These are phyloP conservation scores for Drosophila ercepeae DNA, from an alignment of 1,140 invertebrate genomes.

Conservation along the genomic window DNA sequence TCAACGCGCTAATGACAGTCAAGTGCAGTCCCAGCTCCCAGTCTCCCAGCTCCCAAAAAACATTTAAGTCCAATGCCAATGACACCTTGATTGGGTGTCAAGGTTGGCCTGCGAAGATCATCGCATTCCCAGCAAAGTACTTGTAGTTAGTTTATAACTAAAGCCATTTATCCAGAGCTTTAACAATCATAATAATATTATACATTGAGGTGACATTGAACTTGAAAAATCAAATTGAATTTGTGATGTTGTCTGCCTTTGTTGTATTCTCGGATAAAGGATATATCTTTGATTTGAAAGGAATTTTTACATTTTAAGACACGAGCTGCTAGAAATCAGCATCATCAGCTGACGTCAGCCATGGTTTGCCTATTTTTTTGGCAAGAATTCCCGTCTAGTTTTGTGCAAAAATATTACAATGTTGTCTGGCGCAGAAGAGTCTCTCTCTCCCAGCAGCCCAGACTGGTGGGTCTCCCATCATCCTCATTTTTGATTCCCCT, in stretches of 20 bases:
- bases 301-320: not conserved
- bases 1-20: constrained; percentile 73
- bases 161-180: constrained; percentile 46
- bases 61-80: constrained; percentile 52
- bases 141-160: no score
- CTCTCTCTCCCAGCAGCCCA: not conserved
- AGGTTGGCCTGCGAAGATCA: constrained; percentile 56
- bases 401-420: constrained; percentile 55
- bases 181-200: constrained; percentile 47
- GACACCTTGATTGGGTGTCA: constrained; percentile 79
- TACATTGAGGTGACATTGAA: constrained; percentile 72
- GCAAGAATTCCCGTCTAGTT: constrained; percentile 39
- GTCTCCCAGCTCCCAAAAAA: no score
- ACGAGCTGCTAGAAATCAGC: constrained; percentile 4
- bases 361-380: constrained; percentile 22
- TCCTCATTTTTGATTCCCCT: constrained; percentile 17
- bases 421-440: constrained; percentile 39
- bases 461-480: no score
- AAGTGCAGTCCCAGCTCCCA: constrained; percentile 55
- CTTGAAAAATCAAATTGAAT: constrained; percentile 59
- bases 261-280: not conserved
- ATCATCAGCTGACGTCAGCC: constrained; percentile 51
- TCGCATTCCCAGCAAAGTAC: constrained; percentile 36
- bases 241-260: constrained; percentile 4
- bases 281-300: not conserved